phyloP scores from a whole-genome alignment of 2,797 vertebrate species.

The Petrocephalus schoutedeni region DNA sequence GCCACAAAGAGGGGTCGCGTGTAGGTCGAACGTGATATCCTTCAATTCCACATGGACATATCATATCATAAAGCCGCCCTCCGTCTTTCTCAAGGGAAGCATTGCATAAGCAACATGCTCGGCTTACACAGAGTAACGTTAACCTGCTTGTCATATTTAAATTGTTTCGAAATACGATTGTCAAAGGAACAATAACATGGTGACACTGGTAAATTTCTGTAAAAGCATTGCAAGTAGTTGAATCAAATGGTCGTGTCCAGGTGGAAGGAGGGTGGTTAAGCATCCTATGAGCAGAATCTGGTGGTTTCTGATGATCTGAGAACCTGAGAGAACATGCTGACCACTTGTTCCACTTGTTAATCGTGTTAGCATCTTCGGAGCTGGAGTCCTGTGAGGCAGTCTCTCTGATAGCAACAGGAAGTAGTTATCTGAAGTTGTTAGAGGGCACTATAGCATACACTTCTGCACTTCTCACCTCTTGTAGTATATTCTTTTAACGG shows the following conservation, averaged over 20 bases:
- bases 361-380: background rate
- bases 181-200: background rate
- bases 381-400: too few species aligned
- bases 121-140: background rate
- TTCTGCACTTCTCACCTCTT: background rate
- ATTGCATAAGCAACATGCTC: background rate
- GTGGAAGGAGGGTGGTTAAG: background rate
- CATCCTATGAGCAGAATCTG: background rate
- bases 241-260: background rate
- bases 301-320: background rate
- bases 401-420: background rate
- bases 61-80: background rate
- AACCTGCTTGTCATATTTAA: background rate
- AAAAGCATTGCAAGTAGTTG: background rate
- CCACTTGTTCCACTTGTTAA: background rate
- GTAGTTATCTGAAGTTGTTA: background rate
- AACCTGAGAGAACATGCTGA: background rate
- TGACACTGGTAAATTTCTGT: background rate
- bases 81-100: background rate
- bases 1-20: background rate
- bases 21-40: background rate
- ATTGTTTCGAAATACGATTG: background rate
- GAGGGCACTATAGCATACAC: background rate
- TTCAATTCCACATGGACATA: background rate
- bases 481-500: background rate